Conservation (phyloP, 1,140 invertebrate genomes). For the Lysiphlebus fabarum region DNA sequence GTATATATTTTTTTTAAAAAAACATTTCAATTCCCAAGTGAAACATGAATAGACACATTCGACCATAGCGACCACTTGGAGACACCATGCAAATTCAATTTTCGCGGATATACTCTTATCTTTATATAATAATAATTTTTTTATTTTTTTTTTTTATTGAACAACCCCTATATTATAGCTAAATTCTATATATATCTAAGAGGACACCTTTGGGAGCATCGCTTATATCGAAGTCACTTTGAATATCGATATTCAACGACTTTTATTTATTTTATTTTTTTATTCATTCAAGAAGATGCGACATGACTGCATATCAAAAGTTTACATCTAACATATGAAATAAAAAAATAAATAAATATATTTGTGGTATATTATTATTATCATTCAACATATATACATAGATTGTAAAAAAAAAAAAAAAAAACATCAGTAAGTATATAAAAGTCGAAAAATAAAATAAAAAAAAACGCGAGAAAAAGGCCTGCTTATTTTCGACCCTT, state of each 20-base stretch:
- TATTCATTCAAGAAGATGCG: constrained; percentile 7
- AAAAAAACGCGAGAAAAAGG: neutral
- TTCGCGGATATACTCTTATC: constrained; percentile 37
- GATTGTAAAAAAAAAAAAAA: neutral
- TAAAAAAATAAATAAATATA: constrained; percentile 14
- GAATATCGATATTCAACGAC: constrained; percentile 42
- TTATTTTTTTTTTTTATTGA: constrained; percentile 29
- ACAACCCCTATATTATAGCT: neutral
- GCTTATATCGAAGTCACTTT: constrained; percentile 48
- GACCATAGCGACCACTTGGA: constrained; percentile 25
- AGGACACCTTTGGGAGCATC: constrained; percentile 43
- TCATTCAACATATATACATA: neutral
- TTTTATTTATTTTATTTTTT: constrained; percentile 5
- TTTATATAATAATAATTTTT: neutral
- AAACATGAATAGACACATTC: constrained; percentile 16
- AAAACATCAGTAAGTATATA: neutral
- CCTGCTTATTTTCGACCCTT: too few species aligned
- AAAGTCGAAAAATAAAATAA: neutral
- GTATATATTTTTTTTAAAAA: too few species aligned
- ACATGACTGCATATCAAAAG: constrained; percentile 20
- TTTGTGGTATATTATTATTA: neutral
- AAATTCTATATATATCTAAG: constrained; percentile 9
- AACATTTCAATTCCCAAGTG: neutral
- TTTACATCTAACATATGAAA: too few species aligned
- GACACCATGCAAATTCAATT: constrained; percentile 51